Conservation (phyloP, 2,797 vertebrate genomes). For the Poeciliopsis gracilis region DNA sequence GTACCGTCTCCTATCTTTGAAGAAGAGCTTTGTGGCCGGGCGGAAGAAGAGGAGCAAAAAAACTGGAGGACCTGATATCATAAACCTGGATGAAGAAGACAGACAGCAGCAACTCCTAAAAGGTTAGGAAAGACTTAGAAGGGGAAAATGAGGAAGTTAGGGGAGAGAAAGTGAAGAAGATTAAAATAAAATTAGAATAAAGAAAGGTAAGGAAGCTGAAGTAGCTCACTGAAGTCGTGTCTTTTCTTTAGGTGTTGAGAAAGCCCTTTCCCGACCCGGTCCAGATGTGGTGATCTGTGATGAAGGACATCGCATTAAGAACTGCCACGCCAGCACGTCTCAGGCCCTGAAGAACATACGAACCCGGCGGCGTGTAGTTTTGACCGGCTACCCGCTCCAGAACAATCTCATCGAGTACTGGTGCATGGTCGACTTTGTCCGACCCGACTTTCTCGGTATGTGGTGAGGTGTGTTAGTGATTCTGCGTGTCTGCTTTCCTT, state of each 20-base stretch:
- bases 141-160: neutral
- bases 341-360: conserved; percentile 96
- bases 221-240: neutral
- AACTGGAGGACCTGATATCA: conserved; percentile 86
- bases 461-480: conserved; percentile 67
- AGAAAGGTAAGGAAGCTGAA: neutral
- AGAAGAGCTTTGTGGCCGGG: conserved; percentile 92
- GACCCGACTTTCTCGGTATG: conserved; percentile 92
- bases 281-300: conserved; percentile 97
- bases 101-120: conserved; percentile 94
- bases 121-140: conserved; percentile 78
- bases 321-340: conserved; percentile 97
- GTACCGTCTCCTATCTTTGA: conserved; percentile 96
- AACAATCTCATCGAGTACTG: conserved; percentile 99
- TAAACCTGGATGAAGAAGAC: conserved; percentile 95
- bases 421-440: conserved; percentile 99
- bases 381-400: conserved; percentile 95
- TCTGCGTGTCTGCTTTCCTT: neutral
- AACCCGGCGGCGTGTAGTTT: conserved; percentile 89
- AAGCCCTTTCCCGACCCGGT: conserved; percentile 90
- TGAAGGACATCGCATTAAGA: conserved; percentile 98
- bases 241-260: conserved; percentile 86
- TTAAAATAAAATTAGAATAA: neutral
- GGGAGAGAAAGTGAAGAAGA: neutral
- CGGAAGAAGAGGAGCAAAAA: conserved; percentile 97